These are phyloP conservation scores for Strigamia crassipes DNA, from an alignment of 2,888 invertebrate genomes.

Conservation along the genomic window DNA sequence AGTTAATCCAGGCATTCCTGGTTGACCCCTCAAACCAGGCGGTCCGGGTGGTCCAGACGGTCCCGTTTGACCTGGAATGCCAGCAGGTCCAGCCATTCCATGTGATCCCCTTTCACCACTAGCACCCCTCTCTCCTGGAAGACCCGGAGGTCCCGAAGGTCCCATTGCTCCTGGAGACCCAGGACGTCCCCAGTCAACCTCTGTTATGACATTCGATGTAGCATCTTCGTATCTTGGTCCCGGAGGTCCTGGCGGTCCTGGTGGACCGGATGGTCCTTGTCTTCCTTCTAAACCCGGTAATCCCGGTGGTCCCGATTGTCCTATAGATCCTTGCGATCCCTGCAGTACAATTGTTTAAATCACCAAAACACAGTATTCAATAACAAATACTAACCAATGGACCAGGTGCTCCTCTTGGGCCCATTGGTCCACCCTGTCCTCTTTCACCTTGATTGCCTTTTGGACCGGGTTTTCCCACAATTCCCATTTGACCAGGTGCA, in stretches of 20 bases:
- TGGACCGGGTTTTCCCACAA: slow-evolving; percentile 59
- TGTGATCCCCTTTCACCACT: slow-evolving; percentile 64
- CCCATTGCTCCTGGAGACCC: slow-evolving; percentile 61
- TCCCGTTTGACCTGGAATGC: slow-evolving; percentile 66
- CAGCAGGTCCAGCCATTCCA: slow-evolving; percentile 65
- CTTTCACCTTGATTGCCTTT: slow-evolving; percentile 60
- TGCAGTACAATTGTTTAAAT: not conserved
- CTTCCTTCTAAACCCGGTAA: slow-evolving; percentile 61
- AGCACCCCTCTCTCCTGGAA: slow-evolving; percentile 65
- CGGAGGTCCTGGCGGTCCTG: slow-evolving; percentile 54
- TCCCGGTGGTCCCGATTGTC: slow-evolving; percentile 61
- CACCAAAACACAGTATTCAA: not conserved
- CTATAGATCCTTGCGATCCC: slow-evolving; percentile 53
- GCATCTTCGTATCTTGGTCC: slow-evolving; percentile 44
- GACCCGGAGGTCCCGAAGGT: slow-evolving; percentile 62
- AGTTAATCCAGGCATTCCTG: slow-evolving; percentile 59
- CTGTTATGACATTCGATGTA: not conserved
- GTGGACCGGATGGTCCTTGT: slow-evolving; percentile 57
- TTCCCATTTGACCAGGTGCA: slow-evolving; percentile 59
- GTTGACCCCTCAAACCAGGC: slow-evolving; percentile 63
- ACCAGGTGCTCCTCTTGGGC: slow-evolving; percentile 61
- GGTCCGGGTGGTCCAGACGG: slow-evolving; percentile 67
- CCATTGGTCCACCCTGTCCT: slow-evolving; percentile 50
- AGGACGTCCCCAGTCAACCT: slow-evolving; percentile 43
- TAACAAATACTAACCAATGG: slow-evolving; percentile 54